Evolutionary conservation across 1,140 invertebrate genomes (phyloP), one percentile per base, ranked within the genome.

Genomic region (Halesus radiatus): DNA sequence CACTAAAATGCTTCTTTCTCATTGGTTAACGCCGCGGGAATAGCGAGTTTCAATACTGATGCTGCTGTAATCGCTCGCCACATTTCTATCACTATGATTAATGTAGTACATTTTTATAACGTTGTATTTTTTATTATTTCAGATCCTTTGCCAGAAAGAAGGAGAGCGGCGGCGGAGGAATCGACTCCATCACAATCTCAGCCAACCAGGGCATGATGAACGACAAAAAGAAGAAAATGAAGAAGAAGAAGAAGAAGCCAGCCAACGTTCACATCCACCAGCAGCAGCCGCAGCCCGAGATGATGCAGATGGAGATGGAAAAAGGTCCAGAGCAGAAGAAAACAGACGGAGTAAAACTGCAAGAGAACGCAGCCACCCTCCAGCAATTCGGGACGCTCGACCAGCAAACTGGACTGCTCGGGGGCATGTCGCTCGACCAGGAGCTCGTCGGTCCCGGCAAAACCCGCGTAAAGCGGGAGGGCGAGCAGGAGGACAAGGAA

Each of bases 181-280:
- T 84, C 15, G 80, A 81, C 66, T 75, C 83, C 7, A 80, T 84
- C 23, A 84, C 83, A 13, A 81, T 84, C 32, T 74, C 83, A 18
- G 68, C 83, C 16, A 56, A 60, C 1, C 76, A 78, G 22, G 45
- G 53, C 7, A 56, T 70, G 18, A 45, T 53, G 6, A 32, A 72
- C 29, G 66, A 83, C 50, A 80, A 84, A n/a, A 81, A 80, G 75
- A 72, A 79, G 32, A 80, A 81, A 56, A 79, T 80, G 78, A 78
- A 78, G 79, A 83, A 83, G 72, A 73, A 73, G 26, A 29, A 29
- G 77, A 78, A 80, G 74, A 81, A 80, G 60, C 80, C 80, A 2
- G 50, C 64, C 2, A 76, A 80, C n/a, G 23, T 84, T 13, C 80
- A 81, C 78, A 23, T 84, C 29, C 83, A 84, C 13, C 73, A 62